phyloP scores from a whole-genome alignment of 2,888 invertebrate species.

The Poecilobothrus nobilitatus region DNA sequence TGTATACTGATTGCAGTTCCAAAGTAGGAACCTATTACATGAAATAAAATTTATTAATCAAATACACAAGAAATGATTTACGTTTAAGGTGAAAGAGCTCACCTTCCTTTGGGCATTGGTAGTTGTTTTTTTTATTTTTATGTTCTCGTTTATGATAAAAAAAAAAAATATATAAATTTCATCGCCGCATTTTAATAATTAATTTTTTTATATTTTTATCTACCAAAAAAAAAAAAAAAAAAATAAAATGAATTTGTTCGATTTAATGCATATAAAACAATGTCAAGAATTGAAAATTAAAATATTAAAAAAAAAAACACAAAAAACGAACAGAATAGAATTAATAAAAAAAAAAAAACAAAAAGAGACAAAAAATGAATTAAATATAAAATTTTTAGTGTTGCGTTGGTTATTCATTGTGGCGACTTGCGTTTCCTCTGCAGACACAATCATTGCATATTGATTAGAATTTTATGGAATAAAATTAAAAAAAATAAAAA shows the following conservation, averaged over 20 bases:
- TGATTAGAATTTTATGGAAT: background rate
- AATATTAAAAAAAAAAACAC: too few species aligned
- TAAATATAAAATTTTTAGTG: background rate
- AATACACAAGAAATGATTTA: background rate
- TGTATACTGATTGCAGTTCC: too few species aligned
- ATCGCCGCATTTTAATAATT: conserved; percentile 2
- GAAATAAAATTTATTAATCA: too few species aligned
- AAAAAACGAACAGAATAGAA: too few species aligned
- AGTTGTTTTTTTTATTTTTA: too few species aligned
- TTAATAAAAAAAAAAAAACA: too few species aligned
- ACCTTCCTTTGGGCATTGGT: background rate
- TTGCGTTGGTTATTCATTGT: background rate
- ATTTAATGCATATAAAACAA: background rate
- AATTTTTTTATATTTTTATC: background rate
- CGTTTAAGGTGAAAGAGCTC: background rate
- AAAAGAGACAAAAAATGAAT: background rate
- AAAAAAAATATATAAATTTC: background rate
- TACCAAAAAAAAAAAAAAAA: too few species aligned
- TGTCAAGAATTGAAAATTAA: background rate
- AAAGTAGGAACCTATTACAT: too few species aligned
- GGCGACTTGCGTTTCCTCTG: conserved; percentile 6
- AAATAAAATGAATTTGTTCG: too few species aligned
- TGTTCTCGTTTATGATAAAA: too few species aligned
- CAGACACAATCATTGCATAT: background rate
- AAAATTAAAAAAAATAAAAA: too few species aligned